Percentiles rank a stretch among this genome's conserved stretches.
phyloP scores from a whole-genome alignment of 2,888 invertebrate genomes.

The Metellina segmentata region DNA sequence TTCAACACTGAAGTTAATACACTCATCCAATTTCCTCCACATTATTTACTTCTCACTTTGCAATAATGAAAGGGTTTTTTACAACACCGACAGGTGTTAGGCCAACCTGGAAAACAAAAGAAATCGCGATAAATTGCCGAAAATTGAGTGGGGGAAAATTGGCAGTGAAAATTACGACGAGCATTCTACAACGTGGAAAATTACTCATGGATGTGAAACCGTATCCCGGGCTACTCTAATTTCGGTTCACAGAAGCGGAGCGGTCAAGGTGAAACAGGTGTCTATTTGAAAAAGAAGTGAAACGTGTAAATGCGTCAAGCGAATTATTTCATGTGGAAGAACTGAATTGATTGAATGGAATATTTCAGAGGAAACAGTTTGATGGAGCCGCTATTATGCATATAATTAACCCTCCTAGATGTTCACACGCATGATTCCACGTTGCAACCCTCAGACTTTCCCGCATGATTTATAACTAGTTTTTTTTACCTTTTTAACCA shows the following conservation, averaged over 20 bases:
- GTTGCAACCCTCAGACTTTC: too few species aligned
- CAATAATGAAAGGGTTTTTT: neutral
- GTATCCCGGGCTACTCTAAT: neutral
- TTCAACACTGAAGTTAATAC: too few species aligned
- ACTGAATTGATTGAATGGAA: too few species aligned
- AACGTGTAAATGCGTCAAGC: conserved; percentile 1
- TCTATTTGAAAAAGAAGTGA: neutral
- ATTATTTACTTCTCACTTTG: neutral
- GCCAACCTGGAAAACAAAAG: neutral
- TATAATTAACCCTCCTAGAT: too few species aligned
- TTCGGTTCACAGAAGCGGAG: neutral
- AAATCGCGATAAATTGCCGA: neutral
- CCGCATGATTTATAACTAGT: too few species aligned
- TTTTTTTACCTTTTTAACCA: too few species aligned
- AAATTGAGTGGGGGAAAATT: neutral
- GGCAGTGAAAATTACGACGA: neutral
- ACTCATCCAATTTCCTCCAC: neutral
- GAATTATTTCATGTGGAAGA: neutral
- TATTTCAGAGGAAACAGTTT: too few species aligned
- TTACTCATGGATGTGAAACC: neutral
- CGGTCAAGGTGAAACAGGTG: conserved; percentile 43
- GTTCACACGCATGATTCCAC: too few species aligned
- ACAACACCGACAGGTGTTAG: neutral
- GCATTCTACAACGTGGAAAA: neutral
- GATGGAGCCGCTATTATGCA: too few species aligned